Evolutionary conservation across 2,113 vertebrate genomes (phyloP).

Genomic region (Passer montanus): DNA sequence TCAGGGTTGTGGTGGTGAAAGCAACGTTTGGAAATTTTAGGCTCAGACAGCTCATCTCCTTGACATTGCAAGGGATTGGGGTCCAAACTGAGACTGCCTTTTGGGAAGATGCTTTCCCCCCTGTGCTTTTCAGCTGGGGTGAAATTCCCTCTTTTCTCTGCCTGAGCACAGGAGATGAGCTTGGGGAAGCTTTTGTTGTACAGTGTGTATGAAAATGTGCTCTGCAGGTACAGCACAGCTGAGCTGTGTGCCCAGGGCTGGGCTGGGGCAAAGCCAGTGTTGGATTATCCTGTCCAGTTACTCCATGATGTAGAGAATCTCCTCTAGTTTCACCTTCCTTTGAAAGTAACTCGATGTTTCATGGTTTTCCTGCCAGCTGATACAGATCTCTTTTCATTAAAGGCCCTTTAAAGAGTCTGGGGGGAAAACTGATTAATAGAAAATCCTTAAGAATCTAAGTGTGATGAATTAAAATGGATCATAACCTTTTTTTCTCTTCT

Average conservation of each 20-base stretch:
- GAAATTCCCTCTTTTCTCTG: not conserved
- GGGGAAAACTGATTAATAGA: not conserved
- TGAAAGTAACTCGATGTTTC: not conserved
- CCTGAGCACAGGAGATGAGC: not conserved
- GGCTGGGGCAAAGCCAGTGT: not conserved
- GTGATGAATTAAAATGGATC: not conserved
- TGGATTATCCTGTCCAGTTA: not conserved
- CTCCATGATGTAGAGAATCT: not conserved
- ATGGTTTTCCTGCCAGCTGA: not conserved
- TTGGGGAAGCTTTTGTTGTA: not conserved
- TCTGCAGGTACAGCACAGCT: not conserved
- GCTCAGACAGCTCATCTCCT: not conserved
- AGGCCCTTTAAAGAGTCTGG: not conserved
- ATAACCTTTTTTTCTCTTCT: not conserved
- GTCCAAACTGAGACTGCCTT: not conserved
- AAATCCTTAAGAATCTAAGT: not conserved
- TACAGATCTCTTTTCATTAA: not conserved
- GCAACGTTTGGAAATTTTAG: not conserved
- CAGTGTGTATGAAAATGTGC: not conserved
- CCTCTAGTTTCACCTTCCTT: not conserved
- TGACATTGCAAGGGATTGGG: not conserved
- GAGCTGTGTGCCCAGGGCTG: not conserved
- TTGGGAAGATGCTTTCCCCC: not conserved
- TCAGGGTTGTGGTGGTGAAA: not conserved
- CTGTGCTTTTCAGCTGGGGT: fast-evolving